Base-by-base conservation (phyloP, 2,888 invertebrate genomes). In the Taphrorychus bicolor region DNA sequence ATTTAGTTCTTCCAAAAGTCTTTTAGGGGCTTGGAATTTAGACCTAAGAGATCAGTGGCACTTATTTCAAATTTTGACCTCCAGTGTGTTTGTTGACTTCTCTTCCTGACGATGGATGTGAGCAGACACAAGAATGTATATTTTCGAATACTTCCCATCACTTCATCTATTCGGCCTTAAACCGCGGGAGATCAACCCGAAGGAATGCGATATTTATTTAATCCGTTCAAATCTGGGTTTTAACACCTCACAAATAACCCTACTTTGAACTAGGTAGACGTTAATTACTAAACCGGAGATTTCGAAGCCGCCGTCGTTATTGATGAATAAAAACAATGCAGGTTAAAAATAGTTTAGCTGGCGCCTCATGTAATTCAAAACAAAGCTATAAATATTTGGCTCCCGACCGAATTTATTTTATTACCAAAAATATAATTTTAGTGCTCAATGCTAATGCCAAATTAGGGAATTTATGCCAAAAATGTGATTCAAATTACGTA, bases 351-450 rank as follows among this genome's bases (percentile, higher is more conserved):
- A 65, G 62, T 59, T 52, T 54, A 4, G 52, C 65, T 69, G 69
- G 69, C 69, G 69, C 69, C 69, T 65, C 51, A 49, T 60, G 61
- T 61, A 66, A 69, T 66, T 65, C 68, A 68, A 68, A 64, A 68
- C 68, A 68, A 64, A 59, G 32, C 68, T 68, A 68, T 68, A 68
- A 68, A 68, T 68, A 68, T 64, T 63, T 63, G 63, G 63, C 59
- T 45, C 49, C 18, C 59, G 54, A 62, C 22, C 48, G 53, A 67
- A 61, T 52, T 67, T 58, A 53, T 67, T 62, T 67, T 62, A 62
- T 62, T 40, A 45, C 59, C 64, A 59, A 51, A 45, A 65, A 41
- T n/a, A n/a, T 52, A 59, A 65, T 65, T 53, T 59, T 19, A n/a
- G n/a, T n/a, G 56, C 7, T 42, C 22, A 40, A 41, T 9, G 19